phyloP scores from a whole-genome alignment of 2,888 invertebrate genomes.

The Junonia oenone region DNA sequence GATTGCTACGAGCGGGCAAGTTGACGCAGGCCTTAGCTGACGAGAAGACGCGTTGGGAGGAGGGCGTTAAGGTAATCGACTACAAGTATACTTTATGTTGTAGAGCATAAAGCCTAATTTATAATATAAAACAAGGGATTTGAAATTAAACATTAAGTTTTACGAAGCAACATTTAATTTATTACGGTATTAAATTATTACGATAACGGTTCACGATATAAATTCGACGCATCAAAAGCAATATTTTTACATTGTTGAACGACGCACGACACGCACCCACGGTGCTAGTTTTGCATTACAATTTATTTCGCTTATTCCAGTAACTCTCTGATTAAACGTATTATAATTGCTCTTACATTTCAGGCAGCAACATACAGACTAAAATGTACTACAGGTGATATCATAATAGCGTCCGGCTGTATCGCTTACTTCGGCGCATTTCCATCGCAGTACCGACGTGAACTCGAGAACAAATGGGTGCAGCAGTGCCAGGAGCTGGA shows the following conservation, averaged over 20 bases:
- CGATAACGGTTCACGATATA: too few species aligned
- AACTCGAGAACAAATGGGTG: conserved; percentile 85
- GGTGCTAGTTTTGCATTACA: too few species aligned
- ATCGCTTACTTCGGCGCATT: conserved; percentile 96
- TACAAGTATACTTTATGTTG: too few species aligned
- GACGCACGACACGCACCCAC: neutral
- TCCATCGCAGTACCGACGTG: conserved; percentile 84
- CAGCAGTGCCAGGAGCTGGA: conserved; percentile 80
- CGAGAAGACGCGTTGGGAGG: conserved; percentile 91
- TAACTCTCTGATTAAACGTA: too few species aligned
- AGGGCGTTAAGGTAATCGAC: conserved; percentile 83
- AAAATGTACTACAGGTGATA: conserved; percentile 89
- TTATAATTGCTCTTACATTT: too few species aligned
- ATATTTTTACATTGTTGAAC: neutral
- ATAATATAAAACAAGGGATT: too few species aligned
- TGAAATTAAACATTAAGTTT: too few species aligned
- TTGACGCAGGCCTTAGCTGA: conserved; percentile 92
- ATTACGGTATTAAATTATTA: too few species aligned
- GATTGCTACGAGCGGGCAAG: conserved; percentile 89
- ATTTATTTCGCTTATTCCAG: too few species aligned
- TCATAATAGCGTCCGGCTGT: conserved; percentile 90
- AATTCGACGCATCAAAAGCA: neutral
- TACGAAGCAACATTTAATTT: too few species aligned
- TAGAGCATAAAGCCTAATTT: too few species aligned
- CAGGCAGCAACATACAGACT: conserved; percentile 83